These are phyloP conservation scores for Tanytarsus gracilentus DNA, from an alignment of 2,888 invertebrate species.

Conservation along the genomic window DNA sequence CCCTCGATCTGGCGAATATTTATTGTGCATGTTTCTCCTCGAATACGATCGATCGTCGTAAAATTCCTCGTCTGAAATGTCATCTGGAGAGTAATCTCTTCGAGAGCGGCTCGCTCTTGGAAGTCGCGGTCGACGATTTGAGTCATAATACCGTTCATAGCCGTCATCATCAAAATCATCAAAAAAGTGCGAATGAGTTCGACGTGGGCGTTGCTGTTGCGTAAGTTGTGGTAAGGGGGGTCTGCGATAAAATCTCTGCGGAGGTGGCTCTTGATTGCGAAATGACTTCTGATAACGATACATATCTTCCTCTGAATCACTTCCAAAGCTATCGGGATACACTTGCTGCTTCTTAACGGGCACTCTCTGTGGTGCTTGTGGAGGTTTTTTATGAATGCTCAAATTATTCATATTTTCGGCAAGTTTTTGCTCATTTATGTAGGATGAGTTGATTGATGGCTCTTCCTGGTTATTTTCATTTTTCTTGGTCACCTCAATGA, in stretches of 20 bases:
- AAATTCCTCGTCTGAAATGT: conserved; percentile 19
- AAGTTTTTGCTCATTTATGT: neutral
- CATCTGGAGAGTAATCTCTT: conserved; percentile 6
- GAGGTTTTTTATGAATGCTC: neutral
- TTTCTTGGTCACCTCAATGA: conserved; percentile 5
- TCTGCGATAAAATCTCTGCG: neutral
- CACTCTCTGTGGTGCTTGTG: too few relatives aligned
- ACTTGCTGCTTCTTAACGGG: neutral
- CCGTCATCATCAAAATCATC: conserved; percentile 27
- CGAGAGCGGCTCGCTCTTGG: neutral
- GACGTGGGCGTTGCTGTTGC: conserved; percentile 25
- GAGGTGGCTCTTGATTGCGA: neutral
- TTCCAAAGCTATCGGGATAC: conserved; percentile 22
- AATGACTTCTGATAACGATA: neutral
- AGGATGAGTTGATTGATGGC: neutral
- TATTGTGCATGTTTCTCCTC: too few relatives aligned
- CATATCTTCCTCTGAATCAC: conserved; percentile 25
- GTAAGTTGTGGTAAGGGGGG: conserved; percentile 26
- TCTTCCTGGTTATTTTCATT: neutral
- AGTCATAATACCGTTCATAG: neutral
- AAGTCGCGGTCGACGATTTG: neutral
- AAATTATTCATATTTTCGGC: neutral
- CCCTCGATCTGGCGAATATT: neutral
- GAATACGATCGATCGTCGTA: neutral
- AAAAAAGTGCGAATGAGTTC: conserved; percentile 1